Evolutionary conservation across 2,113 vertebrate genomes (phyloP), one percentile per base, ranked within the genome.

Genomic region (Fulica atra): DNA sequence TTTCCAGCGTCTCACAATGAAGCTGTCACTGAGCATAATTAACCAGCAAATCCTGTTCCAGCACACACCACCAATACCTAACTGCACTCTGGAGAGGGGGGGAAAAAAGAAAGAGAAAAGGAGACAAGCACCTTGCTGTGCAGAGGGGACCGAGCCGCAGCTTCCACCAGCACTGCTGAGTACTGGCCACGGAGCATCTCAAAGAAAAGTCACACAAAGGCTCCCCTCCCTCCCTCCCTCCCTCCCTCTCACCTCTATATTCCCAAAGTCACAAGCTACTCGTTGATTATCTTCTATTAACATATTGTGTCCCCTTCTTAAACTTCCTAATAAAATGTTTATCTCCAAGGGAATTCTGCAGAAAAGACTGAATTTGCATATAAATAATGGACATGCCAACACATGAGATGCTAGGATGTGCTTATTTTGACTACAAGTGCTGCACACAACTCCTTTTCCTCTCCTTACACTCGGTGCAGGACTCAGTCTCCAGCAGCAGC

Each of bases 351-450:
- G 94, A 97, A 95, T 92, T 51, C 81, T 76, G 65, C 56, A n/a
- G 60, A 42, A 92, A 95, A 95, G 93, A 68, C 82, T 81, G 31
- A 36, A 97, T 98, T 97, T 98, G 93, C 97, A 96, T 97, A 94
- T 83, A 97, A 97, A 96, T 96, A 97, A 97, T 76, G 94, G 96
- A 93, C 81, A 94, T 87, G 95, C 96, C 95, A 91, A 94, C 96
- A 88, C 93, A 80, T 64, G 92, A 29, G 91, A 91, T 89, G 86
- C 29, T 23, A 71, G 92, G 94, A 96, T 95, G 97, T 92, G 86
- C 80, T 70, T 70, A 72, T 93, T 96, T 94, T 95, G 72, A 60
- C 76, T 80, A 18, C 40, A 68, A 91, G 46, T 16, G 42, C 82
- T 91, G 74, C 1, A 77, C 63, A 81, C 64, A 26, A 76, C 85